Percentiles rank a stretch among this genome's conserved stretches.
These are phyloP conservation scores for Steinernema scapterisci DNA, from an alignment of 2,888 invertebrate species.

Conservation along the genomic window DNA sequence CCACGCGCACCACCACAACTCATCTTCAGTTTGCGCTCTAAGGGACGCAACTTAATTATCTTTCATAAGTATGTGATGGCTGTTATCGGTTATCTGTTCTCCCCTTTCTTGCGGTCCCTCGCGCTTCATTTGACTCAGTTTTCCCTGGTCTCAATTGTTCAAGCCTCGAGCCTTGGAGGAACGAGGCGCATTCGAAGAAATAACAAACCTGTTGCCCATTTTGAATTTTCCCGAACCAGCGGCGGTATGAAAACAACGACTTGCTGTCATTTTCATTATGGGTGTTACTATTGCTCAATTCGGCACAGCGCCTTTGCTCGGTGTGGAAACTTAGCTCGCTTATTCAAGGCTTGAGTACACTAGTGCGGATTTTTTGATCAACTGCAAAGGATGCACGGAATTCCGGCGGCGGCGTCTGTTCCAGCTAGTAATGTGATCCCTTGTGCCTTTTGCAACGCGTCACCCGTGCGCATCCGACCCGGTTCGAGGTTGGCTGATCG, in stretches of 20 bases:
- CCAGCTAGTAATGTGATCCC: not conserved
- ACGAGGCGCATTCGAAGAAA: too few species aligned
- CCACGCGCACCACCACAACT: conserved; percentile 14
- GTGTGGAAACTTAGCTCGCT: not conserved
- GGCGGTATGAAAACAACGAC: not conserved
- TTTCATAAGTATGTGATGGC: conserved; percentile 31
- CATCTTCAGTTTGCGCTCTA: conserved; percentile 22
- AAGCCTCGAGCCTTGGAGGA: too few species aligned
- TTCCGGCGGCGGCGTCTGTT: not conserved
- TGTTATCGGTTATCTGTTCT: conserved; percentile 29
- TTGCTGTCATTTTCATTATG: conserved; percentile 3
- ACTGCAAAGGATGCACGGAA: not conserved
- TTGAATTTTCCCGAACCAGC: conserved; percentile 9
- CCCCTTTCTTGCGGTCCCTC: not conserved
- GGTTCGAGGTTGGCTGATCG: conserved; percentile 5
- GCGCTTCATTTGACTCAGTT: not conserved
- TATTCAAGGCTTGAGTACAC: not conserved
- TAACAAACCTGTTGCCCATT: not conserved
- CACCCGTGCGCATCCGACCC: conserved; percentile 8
- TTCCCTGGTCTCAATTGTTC: too few species aligned
- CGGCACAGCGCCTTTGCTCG: not conserved
- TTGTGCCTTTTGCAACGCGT: conserved; percentile 1
- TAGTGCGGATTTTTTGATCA: not conserved
- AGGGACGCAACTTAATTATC: conserved; percentile 28
- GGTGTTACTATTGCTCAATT: not conserved